Evolutionary conservation across 2,888 invertebrate species (phyloP), one percentile per base, ranked within the genome.

Genomic region (Nymphalis polychloros): DNA sequence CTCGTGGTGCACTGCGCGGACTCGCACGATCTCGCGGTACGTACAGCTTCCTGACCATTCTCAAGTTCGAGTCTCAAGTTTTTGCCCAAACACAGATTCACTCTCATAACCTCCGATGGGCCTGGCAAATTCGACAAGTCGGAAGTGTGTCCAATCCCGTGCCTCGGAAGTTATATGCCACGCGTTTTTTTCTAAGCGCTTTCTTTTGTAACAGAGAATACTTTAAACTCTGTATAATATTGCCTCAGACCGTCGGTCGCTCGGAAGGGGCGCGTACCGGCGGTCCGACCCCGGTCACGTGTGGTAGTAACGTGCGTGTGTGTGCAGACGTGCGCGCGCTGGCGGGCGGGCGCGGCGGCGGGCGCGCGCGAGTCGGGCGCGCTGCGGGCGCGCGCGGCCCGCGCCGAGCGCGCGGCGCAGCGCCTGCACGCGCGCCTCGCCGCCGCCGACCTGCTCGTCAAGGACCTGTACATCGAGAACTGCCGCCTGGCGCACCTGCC

Each of bases 401-500:
- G 97, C 68, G 94, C 95, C 50, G 94, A 94, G 79, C 95, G 96
- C 19, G 97, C 97, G 85, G 84, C 96, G 78, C 92, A 77, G 84
- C 85, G 72, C 84, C 83, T 94, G 76, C 90, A 92, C 69, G 88
- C 87, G 75, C 91, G 93, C n/a, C 83, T 93, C 72, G 90, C 90
- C 70, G 86, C 90, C 31, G 87, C 88, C 5, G 88, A 86, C 77
- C 91, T 84, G 82, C 89, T 71, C 52, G 72, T 70, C 20, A 96
- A 96, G 89, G 97, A 97, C 81, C 93, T 97, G 71, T 97, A 96
- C 88, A 94, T 97, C 63, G 97, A 97, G 88, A 97, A 97, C 90
- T 95, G 97, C 64, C 95, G 96, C 84, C 93, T 97, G 69, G 93
- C 94, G 69, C 95, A 77, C 73, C 69, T 72, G 72, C 76, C 77